Percentiles rank a stretch among this genome's conserved stretches.
phyloP scores from a whole-genome alignment of 92 coral and sea anemone genomes.

The Scolanthus callimorphus region DNA sequence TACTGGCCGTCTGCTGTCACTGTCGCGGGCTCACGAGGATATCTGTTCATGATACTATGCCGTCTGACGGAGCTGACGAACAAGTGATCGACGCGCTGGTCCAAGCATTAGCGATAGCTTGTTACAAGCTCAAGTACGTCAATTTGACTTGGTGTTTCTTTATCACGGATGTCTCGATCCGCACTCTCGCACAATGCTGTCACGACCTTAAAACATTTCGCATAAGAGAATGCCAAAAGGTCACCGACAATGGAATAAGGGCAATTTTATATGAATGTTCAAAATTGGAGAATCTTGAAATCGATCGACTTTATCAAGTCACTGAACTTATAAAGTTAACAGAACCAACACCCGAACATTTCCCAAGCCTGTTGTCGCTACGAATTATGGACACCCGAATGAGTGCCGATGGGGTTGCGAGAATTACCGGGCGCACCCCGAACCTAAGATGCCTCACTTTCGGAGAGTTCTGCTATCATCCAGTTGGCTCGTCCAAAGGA shows the following conservation, averaged over 20 bases:
- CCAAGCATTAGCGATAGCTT: conserved; percentile 49
- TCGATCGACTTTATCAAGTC: conserved; percentile 63
- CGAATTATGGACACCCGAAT: conserved; percentile 66
- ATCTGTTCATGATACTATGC: conserved; percentile 69
- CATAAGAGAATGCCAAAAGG: conserved; percentile 79
- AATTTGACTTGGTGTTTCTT: conserved; percentile 86
- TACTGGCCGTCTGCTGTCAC: conserved; percentile 24
- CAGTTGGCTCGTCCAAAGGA: conserved; percentile 57
- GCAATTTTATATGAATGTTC: conserved; percentile 56
- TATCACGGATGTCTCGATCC: conserved; percentile 71
- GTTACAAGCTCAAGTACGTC: conserved; percentile 49
- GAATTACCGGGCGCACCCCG: conserved; percentile 62
- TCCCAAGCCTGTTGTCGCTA: conserved; percentile 43
- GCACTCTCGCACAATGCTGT: conserved; percentile 54
- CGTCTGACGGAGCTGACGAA: conserved; percentile 65
- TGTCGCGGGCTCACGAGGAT: conserved; percentile 38
- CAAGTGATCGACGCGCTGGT: conserved; percentile 61
- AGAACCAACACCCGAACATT: conserved; percentile 9
- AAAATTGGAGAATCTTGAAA: conserved; percentile 40
- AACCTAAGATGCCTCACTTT: conserved; percentile 50
- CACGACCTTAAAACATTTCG: conserved; percentile 41
- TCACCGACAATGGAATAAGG: conserved; percentile 77
- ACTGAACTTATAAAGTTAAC: conserved; percentile 39
- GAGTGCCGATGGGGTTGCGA: conserved; percentile 65
- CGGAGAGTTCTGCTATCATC: conserved; percentile 74